Base-by-base conservation (phyloP, 2,888 invertebrate genomes). In the Melikaiella ostensackeni region DNA sequence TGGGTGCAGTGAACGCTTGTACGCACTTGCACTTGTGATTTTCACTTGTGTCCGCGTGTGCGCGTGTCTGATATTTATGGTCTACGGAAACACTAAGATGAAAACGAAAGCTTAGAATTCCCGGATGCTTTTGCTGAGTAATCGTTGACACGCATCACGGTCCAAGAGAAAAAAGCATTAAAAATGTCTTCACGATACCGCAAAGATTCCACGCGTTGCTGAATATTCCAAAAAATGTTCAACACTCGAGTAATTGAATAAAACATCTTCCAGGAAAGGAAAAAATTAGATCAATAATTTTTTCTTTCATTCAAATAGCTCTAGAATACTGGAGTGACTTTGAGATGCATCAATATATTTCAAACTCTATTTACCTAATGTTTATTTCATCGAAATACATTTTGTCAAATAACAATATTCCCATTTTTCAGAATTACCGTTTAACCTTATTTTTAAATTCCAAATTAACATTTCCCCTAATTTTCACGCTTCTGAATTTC, bases 91-190 rank as follows among this genome's bases (percentile, higher is more conserved):
- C 79, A 81, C 77, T 77, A 79, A 78, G 77, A 83, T 80, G 75
- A 77, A 82, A 80, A 82, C 83, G 76, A 74, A 81, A 82, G 83
- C 75, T 78, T 81, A 70, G 77, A 78, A 85, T 83, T 83, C 84
- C 81, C 79, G 76, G 78, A 77, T 79, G 57, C 74, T 59, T 75
- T 75, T 75, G 63, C 33, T 50, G 21, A 80, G 80, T 86, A 86
- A 85, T 84, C 78, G 81, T 75, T 57, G 74, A 62, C 70, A 24
- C 62, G 35, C 74, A 38, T 55, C 74, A 76, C 33, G 57, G 21
- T 2, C 42, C 6, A 16, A 59, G 27, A 73, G 27, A 8, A 35
- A 61, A 59, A 74, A 27, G n/a, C 2, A 9, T 11, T 0, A 21
- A 21, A 55, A 21, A 21, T n/a, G 55, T 55, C 21, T 21, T 55